Percentiles rank a stretch among this genome's conserved stretches.
These are phyloP conservation scores for Platorchestia sp. DNA, from an alignment of 1,140 invertebrate species.

Conservation along the genomic window DNA sequence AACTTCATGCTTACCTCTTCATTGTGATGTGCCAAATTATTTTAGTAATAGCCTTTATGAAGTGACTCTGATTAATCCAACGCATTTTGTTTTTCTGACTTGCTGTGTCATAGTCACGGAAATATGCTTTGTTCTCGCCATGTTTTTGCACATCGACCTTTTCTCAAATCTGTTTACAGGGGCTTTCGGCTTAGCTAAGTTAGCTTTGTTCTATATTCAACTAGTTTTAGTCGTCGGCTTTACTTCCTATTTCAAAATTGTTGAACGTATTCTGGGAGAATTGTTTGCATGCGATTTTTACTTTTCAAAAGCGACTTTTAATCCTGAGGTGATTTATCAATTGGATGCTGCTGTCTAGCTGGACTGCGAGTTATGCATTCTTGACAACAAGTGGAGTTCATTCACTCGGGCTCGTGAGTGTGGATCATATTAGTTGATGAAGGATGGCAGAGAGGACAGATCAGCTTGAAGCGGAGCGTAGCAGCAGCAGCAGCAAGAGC, in stretches of 20 bases:
- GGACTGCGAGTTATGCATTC: neutral
- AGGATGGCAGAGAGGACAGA: neutral
- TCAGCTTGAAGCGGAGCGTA: conserved; percentile 29
- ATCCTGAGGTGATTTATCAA: neutral
- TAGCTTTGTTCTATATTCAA: neutral
- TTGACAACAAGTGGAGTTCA: neutral
- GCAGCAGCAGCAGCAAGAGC: conserved; percentile 24
- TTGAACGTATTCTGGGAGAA: neutral
- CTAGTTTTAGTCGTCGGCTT: no score
- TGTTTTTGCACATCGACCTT: neutral
- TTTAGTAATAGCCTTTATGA: neutral
- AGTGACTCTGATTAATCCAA: neutral
- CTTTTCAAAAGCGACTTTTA: neutral
- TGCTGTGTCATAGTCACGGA: neutral
- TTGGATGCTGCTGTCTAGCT: neutral
- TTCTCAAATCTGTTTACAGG: neutral
- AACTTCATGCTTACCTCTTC: neutral
- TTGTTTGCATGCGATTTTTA: neutral
- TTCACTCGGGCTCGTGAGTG: neutral
- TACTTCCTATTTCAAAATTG: neutral
- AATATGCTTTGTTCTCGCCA: neutral
- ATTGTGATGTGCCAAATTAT: neutral
- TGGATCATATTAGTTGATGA: neutral
- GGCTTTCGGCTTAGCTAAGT: neutral
- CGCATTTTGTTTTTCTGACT: neutral